Percentiles rank a stretch among this genome's conserved stretches.
Evolutionary conservation across 2,113 vertebrate species (phyloP).

Genomic region (Leiothrix lutea): DNA sequence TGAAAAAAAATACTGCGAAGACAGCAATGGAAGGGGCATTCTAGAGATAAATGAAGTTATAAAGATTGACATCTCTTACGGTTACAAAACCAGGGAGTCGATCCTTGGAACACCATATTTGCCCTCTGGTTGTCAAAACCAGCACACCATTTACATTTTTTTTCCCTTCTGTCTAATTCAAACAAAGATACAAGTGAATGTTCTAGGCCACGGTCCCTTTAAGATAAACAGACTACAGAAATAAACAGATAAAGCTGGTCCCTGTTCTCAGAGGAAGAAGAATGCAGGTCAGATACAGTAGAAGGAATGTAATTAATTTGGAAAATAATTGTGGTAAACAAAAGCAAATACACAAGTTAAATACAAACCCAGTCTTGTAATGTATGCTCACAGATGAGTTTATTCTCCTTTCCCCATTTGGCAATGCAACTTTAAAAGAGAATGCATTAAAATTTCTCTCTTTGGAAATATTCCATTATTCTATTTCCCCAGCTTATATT

Average conservation of each 20-base stretch:
- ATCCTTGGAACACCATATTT: neutral
- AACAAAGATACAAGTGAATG: neutral
- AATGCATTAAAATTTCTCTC: neutral
- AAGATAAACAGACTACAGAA: neutral
- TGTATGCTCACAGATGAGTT: neutral
- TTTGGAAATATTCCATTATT: neutral
- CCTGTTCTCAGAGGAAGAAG: neutral
- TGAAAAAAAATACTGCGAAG: neutral
- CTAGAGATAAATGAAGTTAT: neutral
- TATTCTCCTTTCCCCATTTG: neutral
- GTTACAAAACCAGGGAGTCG: neutral
- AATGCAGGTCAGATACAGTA: neutral
- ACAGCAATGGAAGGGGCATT: neutral
- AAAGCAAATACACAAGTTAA: neutral
- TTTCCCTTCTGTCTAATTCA: neutral
- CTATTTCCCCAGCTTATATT: neutral
- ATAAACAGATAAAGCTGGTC: neutral
- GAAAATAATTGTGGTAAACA: neutral
- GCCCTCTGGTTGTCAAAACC: neutral
- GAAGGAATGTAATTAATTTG: neutral
- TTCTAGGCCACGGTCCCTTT: neutral
- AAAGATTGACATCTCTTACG: neutral
- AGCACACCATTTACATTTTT: neutral
- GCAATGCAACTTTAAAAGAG: neutral
- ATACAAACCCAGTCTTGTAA: neutral